phyloP scores from a whole-genome alignment of 1,140 invertebrate species.

The Drosophila pectinifera region DNA sequence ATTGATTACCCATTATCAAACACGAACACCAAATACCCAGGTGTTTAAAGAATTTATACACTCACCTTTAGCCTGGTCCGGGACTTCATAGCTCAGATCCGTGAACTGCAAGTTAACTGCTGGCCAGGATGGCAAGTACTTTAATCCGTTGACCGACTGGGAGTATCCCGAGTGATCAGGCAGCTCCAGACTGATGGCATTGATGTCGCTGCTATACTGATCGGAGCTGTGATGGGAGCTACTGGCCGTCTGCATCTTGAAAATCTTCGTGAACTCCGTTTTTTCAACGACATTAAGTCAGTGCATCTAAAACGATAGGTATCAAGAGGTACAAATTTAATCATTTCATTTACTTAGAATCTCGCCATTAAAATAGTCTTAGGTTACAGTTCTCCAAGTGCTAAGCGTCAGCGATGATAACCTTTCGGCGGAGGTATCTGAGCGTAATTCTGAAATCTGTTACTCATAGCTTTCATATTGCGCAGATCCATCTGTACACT shows the following conservation, averaged over 20 bases:
- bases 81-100: slow-evolving; percentile 89
- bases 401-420: slow-evolving; percentile 15
- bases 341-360: not conserved
- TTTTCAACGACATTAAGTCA: not conserved
- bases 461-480: not conserved
- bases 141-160: slow-evolving; percentile 81
- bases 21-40: slow-evolving; percentile 11
- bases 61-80: slow-evolving; percentile 85
- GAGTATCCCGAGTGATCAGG: slow-evolving; percentile 53
- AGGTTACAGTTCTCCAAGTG: not conserved
- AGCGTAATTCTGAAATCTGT: not conserved
- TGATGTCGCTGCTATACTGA: slow-evolving; percentile 80
- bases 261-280: not conserved
- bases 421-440: slow-evolving; percentile 1
- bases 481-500: slow-evolving; percentile 8
- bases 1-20: slow-evolving; percentile 24
- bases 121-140: slow-evolving; percentile 87
- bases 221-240: slow-evolving; percentile 67
- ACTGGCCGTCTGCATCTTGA: slow-evolving; percentile 40
- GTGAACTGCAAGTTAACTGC: slow-evolving; percentile 90
- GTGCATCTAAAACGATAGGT: slow-evolving; percentile 3
- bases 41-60: not conserved
- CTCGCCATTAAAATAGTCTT: not conserved
- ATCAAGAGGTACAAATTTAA: not conserved
- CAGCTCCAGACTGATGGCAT: slow-evolving; percentile 70